phyloP scores from a whole-genome alignment of 2,113 vertebrate genomes.

The Rallus limicola region DNA sequence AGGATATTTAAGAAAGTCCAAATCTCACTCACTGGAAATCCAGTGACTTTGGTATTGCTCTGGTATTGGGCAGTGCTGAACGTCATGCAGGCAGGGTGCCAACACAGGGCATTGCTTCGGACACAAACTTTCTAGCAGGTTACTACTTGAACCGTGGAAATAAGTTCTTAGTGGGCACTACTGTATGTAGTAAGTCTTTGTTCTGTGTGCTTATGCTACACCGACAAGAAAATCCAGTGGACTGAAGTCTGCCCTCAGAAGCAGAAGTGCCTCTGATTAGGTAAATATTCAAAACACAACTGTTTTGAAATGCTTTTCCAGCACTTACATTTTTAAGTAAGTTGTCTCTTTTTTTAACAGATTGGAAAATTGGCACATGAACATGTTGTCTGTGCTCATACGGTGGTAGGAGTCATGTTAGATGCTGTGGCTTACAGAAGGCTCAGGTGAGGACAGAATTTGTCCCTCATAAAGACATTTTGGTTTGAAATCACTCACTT shows the following conservation, averaged over 20 bases:
- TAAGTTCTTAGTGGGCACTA: not conserved
- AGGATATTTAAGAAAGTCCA: not conserved
- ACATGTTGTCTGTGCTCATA: not conserved
- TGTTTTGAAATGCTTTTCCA: not conserved
- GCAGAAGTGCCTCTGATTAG: not conserved
- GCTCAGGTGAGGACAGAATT: not conserved
- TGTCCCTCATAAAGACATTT: not conserved
- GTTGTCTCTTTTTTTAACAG: not conserved
- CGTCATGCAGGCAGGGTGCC: accelerated
- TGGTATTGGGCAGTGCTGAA: not conserved
- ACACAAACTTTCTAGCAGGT: not conserved
- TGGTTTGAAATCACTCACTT: slow-evolving; percentile 70
- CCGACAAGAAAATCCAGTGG: not conserved
- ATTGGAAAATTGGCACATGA: not conserved
- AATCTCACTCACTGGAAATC: not conserved
- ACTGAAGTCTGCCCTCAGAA: not conserved
- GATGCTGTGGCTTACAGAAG: not conserved
- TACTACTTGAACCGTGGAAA: not conserved
- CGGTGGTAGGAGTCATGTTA: not conserved
- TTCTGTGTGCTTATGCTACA: accelerated
- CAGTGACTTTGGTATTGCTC: not conserved
- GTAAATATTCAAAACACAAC: not conserved
- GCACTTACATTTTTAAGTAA: not conserved
- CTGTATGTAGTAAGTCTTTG: not conserved
- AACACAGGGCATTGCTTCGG: accelerated